Evolutionary conservation across 2,113 vertebrate species (phyloP).

Genomic region (Syrrhaptes paradoxus): DNA sequence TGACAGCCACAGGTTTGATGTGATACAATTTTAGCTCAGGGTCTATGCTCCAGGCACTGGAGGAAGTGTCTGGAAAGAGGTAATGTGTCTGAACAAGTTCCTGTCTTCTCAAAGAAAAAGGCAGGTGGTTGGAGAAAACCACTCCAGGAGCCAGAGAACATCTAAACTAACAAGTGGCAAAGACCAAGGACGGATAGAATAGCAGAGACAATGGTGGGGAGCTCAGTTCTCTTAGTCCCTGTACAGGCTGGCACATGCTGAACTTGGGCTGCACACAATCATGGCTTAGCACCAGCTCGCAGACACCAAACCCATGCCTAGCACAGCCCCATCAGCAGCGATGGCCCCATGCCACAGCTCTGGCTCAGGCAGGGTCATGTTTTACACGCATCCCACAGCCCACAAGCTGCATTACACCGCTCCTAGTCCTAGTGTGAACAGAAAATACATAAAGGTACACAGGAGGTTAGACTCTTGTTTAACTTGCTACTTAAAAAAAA

Average conservation of each 20-base stretch:
- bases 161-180: accelerated
- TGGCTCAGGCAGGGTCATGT: neutral
- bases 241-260: accelerated
- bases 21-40: neutral
- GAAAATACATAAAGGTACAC: neutral
- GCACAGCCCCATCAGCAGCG: neutral
- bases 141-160: neutral
- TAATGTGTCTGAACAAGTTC: neutral
- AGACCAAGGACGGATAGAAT: neutral
- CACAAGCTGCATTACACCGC: accelerated
- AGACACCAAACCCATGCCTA: neutral
- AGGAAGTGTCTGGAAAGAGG: neutral
- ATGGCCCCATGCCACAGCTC: neutral
- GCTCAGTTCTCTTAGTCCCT: neutral
- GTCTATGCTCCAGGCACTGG: neutral
- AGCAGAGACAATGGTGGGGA: neutral
- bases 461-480: neutral
- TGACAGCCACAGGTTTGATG: neutral
- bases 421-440: neutral
- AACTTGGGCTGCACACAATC: accelerated
- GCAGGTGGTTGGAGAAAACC: neutral
- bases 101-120: neutral
- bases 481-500: neutral
- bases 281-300: neutral
- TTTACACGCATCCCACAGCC: neutral